A percentile compares a stretch with the other conserved stretches of the same genome.
phyloP scores from a whole-genome alignment of 2,888 invertebrate genomes.

The Polydrusus cervinus region DNA sequence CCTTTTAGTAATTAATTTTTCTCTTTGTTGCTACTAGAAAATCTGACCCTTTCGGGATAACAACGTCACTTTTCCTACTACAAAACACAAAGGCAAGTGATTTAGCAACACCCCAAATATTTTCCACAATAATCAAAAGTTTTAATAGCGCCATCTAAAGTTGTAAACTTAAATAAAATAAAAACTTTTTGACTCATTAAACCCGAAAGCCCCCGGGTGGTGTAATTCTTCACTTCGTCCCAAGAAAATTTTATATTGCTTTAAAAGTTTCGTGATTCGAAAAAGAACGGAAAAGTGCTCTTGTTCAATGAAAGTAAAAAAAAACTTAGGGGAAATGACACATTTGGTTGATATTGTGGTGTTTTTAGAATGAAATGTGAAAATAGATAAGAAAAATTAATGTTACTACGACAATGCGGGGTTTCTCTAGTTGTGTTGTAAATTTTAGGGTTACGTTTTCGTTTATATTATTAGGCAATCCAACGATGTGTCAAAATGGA shows the following conservation, averaged over 20 bases:
- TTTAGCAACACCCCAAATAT: not conserved
- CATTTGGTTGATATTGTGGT: not conserved
- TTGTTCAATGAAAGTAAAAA: not conserved
- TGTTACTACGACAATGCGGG: too few species aligned
- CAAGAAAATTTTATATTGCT: slow-evolving; percentile 12
- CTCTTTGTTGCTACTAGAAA: not conserved
- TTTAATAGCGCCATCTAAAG: slow-evolving; percentile 19
- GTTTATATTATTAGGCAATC: too few species aligned
- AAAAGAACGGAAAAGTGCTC: not conserved
- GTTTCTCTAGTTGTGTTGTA: too few species aligned
- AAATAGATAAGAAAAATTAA: too few species aligned
- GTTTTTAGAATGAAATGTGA: not conserved
- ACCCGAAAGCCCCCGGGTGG: slow-evolving; percentile 6
- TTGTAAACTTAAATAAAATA: slow-evolving; percentile 28
- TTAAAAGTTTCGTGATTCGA: slow-evolving; percentile 13
- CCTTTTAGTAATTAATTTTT: not conserved
- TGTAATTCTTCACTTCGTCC: slow-evolving; percentile 23
- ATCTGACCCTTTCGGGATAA: not conserved
- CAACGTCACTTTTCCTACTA: not conserved
- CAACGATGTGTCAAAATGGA: too few species aligned
- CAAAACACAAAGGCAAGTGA: not conserved
- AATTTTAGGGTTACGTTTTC: too few species aligned
- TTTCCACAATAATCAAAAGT: slow-evolving; percentile 24
- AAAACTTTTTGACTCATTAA: slow-evolving; percentile 21
- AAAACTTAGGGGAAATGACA: not conserved